These are phyloP conservation scores for Petromus typicus DNA, from an alignment of 2,113 vertebrate genomes.

Conservation along the genomic window DNA sequence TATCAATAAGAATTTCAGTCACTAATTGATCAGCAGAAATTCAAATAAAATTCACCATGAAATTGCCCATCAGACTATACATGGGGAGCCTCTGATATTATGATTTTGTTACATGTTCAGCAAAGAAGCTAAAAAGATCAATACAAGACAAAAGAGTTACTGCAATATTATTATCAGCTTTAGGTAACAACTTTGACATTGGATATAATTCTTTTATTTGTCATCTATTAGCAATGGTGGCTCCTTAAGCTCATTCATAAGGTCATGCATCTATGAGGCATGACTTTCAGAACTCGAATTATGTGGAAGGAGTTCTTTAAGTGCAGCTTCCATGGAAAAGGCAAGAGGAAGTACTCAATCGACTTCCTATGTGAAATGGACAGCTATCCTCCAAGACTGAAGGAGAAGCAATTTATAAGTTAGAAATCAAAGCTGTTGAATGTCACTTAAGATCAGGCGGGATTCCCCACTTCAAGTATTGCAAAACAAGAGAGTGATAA, in stretches of 20 bases:
- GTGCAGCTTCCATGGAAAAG: background rate
- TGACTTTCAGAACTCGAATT: background rate
- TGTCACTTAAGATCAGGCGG: background rate
- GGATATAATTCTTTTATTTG: background rate
- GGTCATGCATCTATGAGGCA: background rate
- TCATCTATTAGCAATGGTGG: background rate
- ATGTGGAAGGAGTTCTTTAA: background rate
- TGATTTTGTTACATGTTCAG: background rate
- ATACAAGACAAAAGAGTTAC: background rate
- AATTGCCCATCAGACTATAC: background rate
- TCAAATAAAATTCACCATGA: background rate
- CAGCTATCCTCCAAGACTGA: background rate
- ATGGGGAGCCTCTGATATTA: background rate
- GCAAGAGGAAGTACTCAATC: background rate
- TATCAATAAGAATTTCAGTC: conserved; percentile 22
- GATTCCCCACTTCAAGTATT: background rate
- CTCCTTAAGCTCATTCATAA: background rate
- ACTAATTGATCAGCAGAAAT: background rate
- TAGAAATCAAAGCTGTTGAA: background rate
- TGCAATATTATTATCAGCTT: background rate
- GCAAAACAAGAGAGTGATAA: background rate
- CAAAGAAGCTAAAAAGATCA: background rate
- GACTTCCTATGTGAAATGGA: background rate
- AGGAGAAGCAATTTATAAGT: background rate
- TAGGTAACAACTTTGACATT: background rate